These are phyloP conservation scores for Lophius piscatorius DNA, from an alignment of 2,113 vertebrate species.

Conservation along the genomic window DNA sequence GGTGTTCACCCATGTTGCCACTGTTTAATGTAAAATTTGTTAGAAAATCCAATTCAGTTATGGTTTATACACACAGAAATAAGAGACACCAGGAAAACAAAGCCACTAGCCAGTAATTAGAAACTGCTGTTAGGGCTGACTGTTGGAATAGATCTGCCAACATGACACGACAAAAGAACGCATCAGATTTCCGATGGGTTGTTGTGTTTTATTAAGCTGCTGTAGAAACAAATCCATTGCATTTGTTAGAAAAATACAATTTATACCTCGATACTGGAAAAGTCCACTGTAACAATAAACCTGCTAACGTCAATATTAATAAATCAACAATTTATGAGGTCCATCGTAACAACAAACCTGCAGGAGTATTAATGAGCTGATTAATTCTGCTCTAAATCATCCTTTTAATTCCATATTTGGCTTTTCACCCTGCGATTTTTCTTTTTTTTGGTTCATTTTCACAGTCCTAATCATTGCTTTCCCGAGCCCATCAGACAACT, in stretches of 20 bases:
- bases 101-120: conserved; percentile 21
- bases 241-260: neutral
- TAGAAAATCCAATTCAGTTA: no score
- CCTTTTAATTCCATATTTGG: no score
- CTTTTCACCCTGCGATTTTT: neutral
- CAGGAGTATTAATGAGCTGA: no score
- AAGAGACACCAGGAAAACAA: no score
- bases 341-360: no score
- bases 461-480: neutral
- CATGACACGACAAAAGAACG: conserved; percentile 10
- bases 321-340: neutral
- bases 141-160: conserved; percentile 1
- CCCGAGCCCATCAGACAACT: no score
- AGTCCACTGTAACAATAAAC: neutral
- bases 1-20: no score
- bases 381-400: no score
- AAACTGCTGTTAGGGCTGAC: conserved; percentile 32
- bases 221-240: neutral
- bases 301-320: neutral
- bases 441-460: neutral
- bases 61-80: no score
- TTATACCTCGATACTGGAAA: neutral
- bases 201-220: neutral
- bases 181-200: no score
- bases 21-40: no score